Evolutionary conservation across 1,140 invertebrate species (phyloP).

Genomic region (Eupristina koningsbergeri): DNA sequence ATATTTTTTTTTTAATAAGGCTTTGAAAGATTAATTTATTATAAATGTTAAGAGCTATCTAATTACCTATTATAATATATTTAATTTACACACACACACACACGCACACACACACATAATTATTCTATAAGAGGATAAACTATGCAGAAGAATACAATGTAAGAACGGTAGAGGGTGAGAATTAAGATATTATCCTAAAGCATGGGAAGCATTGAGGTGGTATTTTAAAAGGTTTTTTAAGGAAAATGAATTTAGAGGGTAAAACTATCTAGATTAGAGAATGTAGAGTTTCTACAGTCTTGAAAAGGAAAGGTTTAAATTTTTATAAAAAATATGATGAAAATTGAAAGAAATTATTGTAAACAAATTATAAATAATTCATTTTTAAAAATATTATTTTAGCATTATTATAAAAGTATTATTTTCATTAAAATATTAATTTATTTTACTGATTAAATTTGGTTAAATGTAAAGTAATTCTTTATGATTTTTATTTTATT

Average conservation of each 20-base stretch:
- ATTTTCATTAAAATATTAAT: no score
- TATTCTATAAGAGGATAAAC: neutral
- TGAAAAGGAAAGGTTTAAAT: neutral
- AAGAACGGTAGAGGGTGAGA: neutral
- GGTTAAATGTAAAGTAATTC: no score
- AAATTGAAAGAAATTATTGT: neutral
- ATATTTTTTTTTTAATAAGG: no score
- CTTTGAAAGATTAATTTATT: no score
- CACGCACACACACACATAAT: no score
- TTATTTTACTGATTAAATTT: no score
- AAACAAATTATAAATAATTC: neutral
- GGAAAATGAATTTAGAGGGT: neutral
- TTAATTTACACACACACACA: no score
- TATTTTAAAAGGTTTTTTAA: neutral
- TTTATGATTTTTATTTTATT: no score
- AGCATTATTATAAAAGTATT: neutral
- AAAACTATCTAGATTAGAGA: neutral
- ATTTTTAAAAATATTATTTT: neutral
- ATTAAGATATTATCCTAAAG: neutral
- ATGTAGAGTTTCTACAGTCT: neutral
- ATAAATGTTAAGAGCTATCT: no score
- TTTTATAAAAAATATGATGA: neutral
- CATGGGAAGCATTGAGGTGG: neutral
- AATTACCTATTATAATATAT: no score
- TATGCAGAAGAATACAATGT: neutral